Conservation (phyloP, 2,113 vertebrate genomes). For the Tinamus guttatus region DNA sequence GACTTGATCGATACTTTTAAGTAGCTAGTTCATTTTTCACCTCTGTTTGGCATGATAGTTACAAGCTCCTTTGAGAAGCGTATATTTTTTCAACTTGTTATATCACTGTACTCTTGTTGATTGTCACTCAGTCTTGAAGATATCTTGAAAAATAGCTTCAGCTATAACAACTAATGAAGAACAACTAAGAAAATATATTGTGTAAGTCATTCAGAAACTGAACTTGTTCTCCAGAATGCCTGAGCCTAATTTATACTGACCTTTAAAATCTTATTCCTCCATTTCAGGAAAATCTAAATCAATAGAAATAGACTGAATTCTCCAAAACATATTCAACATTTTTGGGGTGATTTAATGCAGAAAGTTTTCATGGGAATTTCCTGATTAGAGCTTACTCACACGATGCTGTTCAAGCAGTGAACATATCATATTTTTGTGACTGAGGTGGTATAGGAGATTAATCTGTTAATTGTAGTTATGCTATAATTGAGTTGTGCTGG, state of each 20-base stretch:
- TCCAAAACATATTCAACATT: background rate
- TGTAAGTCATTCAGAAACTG: background rate
- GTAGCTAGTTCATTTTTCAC: background rate
- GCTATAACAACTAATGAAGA: background rate
- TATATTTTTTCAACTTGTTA: background rate
- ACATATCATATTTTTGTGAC: background rate
- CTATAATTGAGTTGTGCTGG: background rate
- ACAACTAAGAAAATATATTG: background rate
- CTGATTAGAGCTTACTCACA: background rate
- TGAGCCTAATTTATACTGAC: background rate
- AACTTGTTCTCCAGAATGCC: background rate
- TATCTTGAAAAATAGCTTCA: background rate
- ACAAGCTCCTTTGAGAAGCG: background rate
- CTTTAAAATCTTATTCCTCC: background rate
- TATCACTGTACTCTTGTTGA: background rate
- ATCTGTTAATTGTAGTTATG: background rate
- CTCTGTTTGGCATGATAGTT: background rate
- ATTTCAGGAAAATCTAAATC: background rate
- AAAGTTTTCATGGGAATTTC: background rate
- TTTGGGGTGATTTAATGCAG: background rate
- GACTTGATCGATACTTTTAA: background rate
- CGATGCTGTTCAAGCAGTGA: background rate
- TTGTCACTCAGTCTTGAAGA: background rate
- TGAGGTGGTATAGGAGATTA: rapidly evolving
- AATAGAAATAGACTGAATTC: background rate